A percentile compares a stretch with the other conserved stretches of the same genome.
Evolutionary conservation across 2,113 vertebrate species (phyloP).

Genomic region (Australoheros scitulus): DNA sequence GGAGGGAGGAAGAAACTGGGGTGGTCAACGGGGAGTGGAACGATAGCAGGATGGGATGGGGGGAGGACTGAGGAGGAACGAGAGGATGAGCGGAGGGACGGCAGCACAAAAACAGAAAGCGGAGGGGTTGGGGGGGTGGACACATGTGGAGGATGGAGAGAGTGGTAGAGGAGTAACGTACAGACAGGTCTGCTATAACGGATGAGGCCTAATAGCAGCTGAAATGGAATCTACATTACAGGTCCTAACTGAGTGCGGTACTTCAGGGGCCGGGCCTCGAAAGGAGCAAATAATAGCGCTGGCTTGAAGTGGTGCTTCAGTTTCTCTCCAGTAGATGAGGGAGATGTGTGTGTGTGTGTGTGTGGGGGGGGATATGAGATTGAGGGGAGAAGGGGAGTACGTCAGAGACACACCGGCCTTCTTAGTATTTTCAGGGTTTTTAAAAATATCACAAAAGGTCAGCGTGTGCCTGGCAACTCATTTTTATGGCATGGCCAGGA

Average conservation of each 20-base stretch:
- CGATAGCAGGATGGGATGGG: slow-evolving; percentile 22
- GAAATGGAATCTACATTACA: slow-evolving; percentile 87
- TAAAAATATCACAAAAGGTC: slow-evolving; percentile 66
- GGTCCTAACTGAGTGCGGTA: slow-evolving; percentile 81
- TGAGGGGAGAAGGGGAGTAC: slow-evolving; percentile 40
- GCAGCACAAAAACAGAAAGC: slow-evolving; percentile 28
- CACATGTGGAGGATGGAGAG: slow-evolving; percentile 43
- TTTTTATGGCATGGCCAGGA: slow-evolving; percentile 23
- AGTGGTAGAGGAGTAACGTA: slow-evolving; percentile 63
- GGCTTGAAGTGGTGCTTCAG: slow-evolving; percentile 73
- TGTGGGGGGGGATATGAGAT: slow-evolving; percentile 29
- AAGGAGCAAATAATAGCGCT: slow-evolving; percentile 68
- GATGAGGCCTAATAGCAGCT: slow-evolving; percentile 80
- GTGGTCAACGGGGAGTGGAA: slow-evolving; percentile 42
- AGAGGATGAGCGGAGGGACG: slow-evolving; percentile 33
- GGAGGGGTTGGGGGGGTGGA: not conserved
- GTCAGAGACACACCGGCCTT: slow-evolving; percentile 50
- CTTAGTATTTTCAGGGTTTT: slow-evolving; percentile 65
- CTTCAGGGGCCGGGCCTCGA: slow-evolving; percentile 74
- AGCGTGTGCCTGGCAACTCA: slow-evolving; percentile 43
- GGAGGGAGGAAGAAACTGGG: slow-evolving; percentile 27
- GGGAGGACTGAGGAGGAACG: slow-evolving; percentile 34
- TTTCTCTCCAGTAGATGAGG: slow-evolving; percentile 64
- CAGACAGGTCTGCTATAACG: slow-evolving; percentile 69
- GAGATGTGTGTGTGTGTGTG: slow-evolving; percentile 41